A percentile compares a stretch with the other conserved stretches of the same genome.
phyloP scores from a whole-genome alignment of 2,797 vertebrate species.

The Syndactyla subalaris region DNA sequence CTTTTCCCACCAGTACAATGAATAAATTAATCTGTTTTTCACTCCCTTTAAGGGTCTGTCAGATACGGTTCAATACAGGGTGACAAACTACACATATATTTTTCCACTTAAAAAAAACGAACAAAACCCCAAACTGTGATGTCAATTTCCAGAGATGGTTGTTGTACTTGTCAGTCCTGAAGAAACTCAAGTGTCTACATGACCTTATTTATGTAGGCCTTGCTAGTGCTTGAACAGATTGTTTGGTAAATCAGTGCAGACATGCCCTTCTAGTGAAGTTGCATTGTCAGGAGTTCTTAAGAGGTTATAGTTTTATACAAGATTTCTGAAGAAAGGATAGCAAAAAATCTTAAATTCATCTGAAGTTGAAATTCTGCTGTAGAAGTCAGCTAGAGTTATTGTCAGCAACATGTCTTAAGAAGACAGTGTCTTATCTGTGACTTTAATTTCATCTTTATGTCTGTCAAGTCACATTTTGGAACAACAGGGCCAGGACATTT shows the following conservation, averaged over 20 bases:
- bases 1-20: background rate
- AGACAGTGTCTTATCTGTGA: background rate
- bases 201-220: background rate
- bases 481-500: background rate
- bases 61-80: background rate
- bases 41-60: background rate
- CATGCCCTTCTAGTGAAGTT: background rate
- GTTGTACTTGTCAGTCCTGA: background rate
- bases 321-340: background rate
- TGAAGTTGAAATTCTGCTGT: background rate
- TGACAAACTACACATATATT: background rate
- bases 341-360: fast-evolving
- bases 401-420: background rate
- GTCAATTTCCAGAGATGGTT: background rate
- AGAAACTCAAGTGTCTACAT: background rate
- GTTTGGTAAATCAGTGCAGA: background rate
- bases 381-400: background rate
- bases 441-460: background rate
- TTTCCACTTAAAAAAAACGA: background rate
- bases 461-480: background rate
- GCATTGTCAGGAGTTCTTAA: background rate
- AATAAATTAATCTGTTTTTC: background rate
- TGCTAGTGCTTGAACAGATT: background rate
- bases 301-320: background rate
- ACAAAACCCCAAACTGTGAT: background rate